Percentiles rank a stretch among this genome's conserved stretches.
Conservation (phyloP, 2,888 invertebrate genomes). For the Andrena bucephala region DNA sequence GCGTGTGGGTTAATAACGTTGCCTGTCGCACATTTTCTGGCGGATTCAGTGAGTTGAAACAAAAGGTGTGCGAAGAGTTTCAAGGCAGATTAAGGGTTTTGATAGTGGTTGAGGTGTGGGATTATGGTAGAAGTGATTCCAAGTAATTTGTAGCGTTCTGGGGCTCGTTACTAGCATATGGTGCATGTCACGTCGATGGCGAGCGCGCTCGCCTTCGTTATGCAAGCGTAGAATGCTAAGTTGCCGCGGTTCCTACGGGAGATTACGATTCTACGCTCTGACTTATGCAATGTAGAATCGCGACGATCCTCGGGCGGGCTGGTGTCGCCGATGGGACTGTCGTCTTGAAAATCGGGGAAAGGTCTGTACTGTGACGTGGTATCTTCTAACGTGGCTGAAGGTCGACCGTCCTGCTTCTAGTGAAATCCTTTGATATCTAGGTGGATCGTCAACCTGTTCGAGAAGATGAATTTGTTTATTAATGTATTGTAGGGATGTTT, state of each 20-base stretch:
- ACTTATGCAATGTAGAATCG: slow-evolving; percentile 54
- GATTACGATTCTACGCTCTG: slow-evolving; percentile 52
- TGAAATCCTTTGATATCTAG: not conserved
- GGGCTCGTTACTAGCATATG: not conserved
- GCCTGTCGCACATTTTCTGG: too few relatives aligned
- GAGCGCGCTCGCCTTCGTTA: slow-evolving; percentile 68
- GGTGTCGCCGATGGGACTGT: slow-evolving; percentile 23
- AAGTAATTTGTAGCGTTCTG: too few relatives aligned
- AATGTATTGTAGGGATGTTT: too few relatives aligned
- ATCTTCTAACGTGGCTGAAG: slow-evolving; percentile 18
- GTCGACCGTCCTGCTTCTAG: not conserved
- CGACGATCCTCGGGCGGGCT: slow-evolving; percentile 7
- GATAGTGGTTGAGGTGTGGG: too few relatives aligned
- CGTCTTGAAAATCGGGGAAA: not conserved
- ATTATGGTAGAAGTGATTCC: too few relatives aligned
- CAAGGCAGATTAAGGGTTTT: not conserved
- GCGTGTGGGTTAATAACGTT: too few relatives aligned
- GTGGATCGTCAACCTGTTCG: not conserved
- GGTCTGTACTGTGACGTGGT: not conserved
- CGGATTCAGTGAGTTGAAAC: too few relatives aligned
- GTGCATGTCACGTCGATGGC: slow-evolving; percentile 33
- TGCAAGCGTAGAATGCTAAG: slow-evolving; percentile 72
- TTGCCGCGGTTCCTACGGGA: slow-evolving; percentile 52
- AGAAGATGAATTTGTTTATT: too few relatives aligned
- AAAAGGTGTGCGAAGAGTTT: not conserved